Evolutionary conservation across 2,113 vertebrate genomes (phyloP).

Genomic region (Myotis brandtii): DNA sequence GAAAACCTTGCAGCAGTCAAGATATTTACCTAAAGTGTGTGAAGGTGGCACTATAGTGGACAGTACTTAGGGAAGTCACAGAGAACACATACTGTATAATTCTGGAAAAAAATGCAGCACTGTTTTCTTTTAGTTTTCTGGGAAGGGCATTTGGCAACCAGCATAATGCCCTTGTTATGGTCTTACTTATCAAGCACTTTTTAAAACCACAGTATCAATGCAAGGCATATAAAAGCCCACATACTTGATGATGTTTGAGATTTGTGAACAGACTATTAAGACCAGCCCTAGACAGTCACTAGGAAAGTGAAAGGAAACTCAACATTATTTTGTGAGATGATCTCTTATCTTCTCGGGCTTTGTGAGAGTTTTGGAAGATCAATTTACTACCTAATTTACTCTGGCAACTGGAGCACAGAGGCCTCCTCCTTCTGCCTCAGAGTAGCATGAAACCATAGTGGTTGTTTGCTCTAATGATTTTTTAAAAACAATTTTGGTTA

Average conservation of each 20-base stretch:
- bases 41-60: not conserved
- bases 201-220: not conserved
- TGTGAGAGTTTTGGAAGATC: conserved; percentile 4
- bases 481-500: not conserved
- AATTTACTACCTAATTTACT: conserved; percentile 4
- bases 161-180: conserved; percentile 2
- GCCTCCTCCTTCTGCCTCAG: not conserved
- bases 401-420: not conserved
- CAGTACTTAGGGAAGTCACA: fast-evolving
- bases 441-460: not conserved
- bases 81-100: fast-evolving
- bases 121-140: conserved; percentile 41
- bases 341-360: not conserved
- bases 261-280: not conserved
- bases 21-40: not conserved
- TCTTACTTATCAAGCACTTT: conserved; percentile 39
- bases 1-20: not conserved
- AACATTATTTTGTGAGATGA: not conserved
- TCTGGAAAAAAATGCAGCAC: not conserved
- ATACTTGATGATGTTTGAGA: conserved; percentile 38
- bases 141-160: not conserved
- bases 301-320: conserved; percentile 51
- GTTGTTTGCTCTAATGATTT: not conserved
- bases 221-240: not conserved
- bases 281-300: not conserved